A percentile compares a stretch with the other conserved stretches of the same genome.
Evolutionary conservation across 1,140 invertebrate genomes (phyloP).

Genomic region (Drosophila tristis): DNA sequence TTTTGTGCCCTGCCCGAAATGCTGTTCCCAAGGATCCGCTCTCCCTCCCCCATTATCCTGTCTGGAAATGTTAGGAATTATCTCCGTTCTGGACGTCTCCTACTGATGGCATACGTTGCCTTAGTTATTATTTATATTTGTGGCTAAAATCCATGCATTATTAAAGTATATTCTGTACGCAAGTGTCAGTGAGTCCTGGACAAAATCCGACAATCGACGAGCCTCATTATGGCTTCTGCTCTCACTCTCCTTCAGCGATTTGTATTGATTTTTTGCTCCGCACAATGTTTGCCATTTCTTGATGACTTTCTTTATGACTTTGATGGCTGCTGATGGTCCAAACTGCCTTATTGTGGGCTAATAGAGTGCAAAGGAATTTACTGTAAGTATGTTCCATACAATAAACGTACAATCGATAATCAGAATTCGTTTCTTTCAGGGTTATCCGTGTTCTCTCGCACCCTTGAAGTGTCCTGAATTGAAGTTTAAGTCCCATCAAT

Average conservation of each 20-base stretch:
- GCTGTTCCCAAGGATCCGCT: conserved; percentile 10
- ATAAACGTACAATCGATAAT: not conserved
- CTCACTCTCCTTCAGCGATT: conserved; percentile 28
- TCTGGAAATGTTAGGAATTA: too few species aligned
- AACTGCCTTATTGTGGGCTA: conserved; percentile 38
- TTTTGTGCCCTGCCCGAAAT: conserved; percentile 12
- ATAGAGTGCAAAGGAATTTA: conserved; percentile 36
- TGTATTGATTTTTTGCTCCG: conserved; percentile 49
- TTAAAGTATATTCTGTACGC: too few species aligned
- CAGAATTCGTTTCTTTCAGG: not conserved
- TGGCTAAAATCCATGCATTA: too few species aligned
- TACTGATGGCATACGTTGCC: too few species aligned
- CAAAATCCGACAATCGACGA: conserved; percentile 30
- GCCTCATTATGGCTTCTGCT: conserved; percentile 8
- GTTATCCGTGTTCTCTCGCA: too few species aligned
- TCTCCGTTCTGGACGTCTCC: too few species aligned
- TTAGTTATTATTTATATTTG: too few species aligned
- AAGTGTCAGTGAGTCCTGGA: too few species aligned
- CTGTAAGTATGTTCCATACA: not conserved
- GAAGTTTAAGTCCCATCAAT: conserved; percentile 8
- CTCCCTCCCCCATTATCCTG: not conserved
- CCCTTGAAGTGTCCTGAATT: conserved; percentile 4
- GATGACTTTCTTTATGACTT: conserved; percentile 39
- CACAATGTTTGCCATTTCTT: conserved; percentile 47
- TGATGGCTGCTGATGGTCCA: conserved; percentile 46